A percentile compares a stretch with the other conserved stretches of the same genome.
Evolutionary conservation across 1,140 invertebrate genomes (phyloP).

Genomic region (Triops cancriformis): DNA sequence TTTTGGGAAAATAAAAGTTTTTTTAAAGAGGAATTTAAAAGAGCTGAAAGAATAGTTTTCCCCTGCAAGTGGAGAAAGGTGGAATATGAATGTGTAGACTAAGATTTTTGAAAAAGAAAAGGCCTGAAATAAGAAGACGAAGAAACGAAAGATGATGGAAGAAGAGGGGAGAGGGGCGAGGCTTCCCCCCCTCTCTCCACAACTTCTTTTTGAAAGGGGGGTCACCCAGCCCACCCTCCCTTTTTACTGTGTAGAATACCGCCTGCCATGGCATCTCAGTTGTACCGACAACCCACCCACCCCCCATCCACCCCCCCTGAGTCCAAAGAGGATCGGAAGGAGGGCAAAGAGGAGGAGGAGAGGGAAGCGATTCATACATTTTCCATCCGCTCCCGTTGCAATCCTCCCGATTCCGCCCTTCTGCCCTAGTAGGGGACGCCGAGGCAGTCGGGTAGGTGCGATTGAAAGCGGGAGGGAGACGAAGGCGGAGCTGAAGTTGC

Average conservation of each 20-base stretch:
- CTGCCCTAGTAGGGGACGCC: not conserved
- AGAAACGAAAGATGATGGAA: not conserved
- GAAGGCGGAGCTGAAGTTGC: slow-evolving; percentile 2
- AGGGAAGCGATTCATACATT: not conserved
- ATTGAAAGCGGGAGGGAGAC: not conserved
- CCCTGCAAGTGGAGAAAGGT: not conserved
- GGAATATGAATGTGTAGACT: not conserved
- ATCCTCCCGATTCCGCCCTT: not conserved
- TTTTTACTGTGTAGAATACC: not conserved
- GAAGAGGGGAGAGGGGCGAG: not conserved
- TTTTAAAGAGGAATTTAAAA: no score
- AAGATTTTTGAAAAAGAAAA: not conserved
- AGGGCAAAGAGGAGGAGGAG: not conserved
- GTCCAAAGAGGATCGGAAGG: not conserved
- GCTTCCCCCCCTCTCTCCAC: not conserved
- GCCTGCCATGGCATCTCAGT: slow-evolving; percentile 2
- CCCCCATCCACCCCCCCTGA: not conserved
- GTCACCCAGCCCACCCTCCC: not conserved
- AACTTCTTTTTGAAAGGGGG: not conserved
- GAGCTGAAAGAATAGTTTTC: not conserved
- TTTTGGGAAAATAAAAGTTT: no score
- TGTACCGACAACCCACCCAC: not conserved
- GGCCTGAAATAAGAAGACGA: not conserved
- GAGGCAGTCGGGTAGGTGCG: not conserved
- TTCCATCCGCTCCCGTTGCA: not conserved